A percentile compares a stretch with the other conserved stretches of the same genome.
phyloP scores from a whole-genome alignment of 2,888 invertebrate genomes.

The Nematopogon swammerdamellus region DNA sequence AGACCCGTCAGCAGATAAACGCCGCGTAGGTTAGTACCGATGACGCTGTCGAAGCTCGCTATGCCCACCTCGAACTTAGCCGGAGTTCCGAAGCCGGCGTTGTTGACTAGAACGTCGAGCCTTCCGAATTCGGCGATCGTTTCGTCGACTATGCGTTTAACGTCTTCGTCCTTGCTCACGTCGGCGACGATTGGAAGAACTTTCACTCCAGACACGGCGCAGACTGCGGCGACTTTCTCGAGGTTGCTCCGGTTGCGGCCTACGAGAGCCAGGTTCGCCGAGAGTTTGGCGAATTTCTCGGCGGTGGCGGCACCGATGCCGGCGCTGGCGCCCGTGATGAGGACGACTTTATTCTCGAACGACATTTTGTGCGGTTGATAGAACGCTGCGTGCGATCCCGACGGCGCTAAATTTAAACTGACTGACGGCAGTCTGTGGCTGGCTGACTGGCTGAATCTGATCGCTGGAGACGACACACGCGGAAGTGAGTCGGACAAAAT shows the following conservation, averaged over 20 bases:
- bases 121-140: constrained; percentile 4
- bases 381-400: too few species aligned
- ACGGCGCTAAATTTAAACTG: too few species aligned
- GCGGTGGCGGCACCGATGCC: background rate
- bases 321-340: background rate
- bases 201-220: background rate
- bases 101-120: constrained; percentile 8
- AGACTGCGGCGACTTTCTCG: background rate
- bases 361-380: too few species aligned
- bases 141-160: constrained; percentile 4
- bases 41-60: constrained; percentile 71
- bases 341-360: background rate
- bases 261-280: background rate
- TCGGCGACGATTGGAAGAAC: constrained; percentile 1
- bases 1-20: constrained; percentile 68
- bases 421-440: too few species aligned
- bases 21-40: constrained; percentile 73
- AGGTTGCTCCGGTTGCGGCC: background rate
- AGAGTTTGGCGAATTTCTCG: background rate
- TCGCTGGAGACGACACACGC: too few species aligned
- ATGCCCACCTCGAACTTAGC: constrained; percentile 21
- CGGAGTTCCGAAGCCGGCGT: constrained; percentile 6
- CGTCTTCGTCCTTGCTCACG: constrained; percentile 3
- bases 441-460: too few species aligned
- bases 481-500: too few species aligned